phyloP scores from a whole-genome alignment of 2,797 vertebrate species.

The Antrozous pallidus region DNA sequence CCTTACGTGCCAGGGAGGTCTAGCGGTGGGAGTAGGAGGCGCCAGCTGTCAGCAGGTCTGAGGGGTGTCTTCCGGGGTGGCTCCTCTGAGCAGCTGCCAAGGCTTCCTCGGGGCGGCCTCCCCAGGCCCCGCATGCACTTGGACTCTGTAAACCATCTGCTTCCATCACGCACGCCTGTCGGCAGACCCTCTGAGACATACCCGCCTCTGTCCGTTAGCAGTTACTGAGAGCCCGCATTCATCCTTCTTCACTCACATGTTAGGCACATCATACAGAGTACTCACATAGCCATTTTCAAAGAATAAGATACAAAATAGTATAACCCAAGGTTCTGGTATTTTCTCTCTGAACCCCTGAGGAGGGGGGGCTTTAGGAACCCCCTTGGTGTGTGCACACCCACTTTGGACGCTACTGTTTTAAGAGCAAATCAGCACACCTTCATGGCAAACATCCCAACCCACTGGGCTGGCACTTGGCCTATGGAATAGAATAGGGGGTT shows the following conservation, averaged over 20 bases:
- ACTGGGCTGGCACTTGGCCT: neutral
- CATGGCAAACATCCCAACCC: neutral
- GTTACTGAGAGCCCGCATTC: neutral
- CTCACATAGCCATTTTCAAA: neutral
- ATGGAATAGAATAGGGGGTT: neutral
- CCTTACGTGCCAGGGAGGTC: neutral
- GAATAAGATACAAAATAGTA: neutral
- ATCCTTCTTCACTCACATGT: neutral
- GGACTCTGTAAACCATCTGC: neutral
- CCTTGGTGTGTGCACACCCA: neutral
- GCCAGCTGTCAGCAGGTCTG: neutral
- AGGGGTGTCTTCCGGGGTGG: neutral
- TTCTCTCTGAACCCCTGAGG: neutral
- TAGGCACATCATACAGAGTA: neutral
- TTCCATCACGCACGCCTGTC: neutral
- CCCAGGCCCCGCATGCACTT: rapidly evolving
- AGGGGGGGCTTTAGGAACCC: neutral
- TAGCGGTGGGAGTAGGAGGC: neutral
- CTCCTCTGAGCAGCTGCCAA: neutral
- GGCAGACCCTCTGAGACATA: neutral
- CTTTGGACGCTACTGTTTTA: neutral
- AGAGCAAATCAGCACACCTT: neutral
- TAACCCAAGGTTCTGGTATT: neutral
- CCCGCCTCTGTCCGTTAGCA: neutral
- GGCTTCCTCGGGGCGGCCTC: neutral